These are phyloP conservation scores for Paratilapia polleni DNA, from an alignment of 2,113 vertebrate species.

Conservation along the genomic window DNA sequence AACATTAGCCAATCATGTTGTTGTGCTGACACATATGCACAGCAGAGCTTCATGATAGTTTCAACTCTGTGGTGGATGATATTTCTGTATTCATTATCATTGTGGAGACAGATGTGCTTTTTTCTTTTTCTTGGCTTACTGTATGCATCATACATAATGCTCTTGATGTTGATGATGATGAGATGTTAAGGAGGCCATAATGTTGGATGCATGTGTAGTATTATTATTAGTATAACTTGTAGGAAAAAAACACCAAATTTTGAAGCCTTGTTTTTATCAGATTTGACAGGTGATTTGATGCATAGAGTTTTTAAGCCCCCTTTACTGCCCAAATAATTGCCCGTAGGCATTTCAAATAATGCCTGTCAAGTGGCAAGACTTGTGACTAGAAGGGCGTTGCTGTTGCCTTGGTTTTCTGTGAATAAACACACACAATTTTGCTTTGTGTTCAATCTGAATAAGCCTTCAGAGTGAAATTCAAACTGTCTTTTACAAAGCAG, in stretches of 20 bases:
- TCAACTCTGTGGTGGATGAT: neutral
- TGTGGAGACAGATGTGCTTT: neutral
- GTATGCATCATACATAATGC: no score
- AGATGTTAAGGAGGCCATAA: neutral
- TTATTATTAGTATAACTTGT: neutral
- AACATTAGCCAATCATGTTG: neutral
- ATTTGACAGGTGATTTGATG: neutral
- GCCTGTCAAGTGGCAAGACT: neutral
- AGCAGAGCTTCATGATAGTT: no score
- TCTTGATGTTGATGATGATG: neutral
- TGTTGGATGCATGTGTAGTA: neutral
- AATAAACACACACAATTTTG: neutral
- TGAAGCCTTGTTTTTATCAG: neutral
- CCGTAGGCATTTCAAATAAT: neutral
- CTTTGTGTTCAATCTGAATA: neutral
- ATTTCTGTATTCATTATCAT: neutral
- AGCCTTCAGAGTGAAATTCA: neutral
- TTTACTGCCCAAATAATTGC: neutral
- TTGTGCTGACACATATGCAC: neutral
- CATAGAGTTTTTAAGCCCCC: neutral
- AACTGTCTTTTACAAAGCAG: slow-evolving; percentile 5
- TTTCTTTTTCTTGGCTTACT: accelerated
- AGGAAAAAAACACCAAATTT: neutral
- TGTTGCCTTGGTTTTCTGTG: neutral
- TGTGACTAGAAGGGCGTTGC: neutral